Conservation (phyloP, 1,140 invertebrate genomes). For the Diuraphis noxia region DNA sequence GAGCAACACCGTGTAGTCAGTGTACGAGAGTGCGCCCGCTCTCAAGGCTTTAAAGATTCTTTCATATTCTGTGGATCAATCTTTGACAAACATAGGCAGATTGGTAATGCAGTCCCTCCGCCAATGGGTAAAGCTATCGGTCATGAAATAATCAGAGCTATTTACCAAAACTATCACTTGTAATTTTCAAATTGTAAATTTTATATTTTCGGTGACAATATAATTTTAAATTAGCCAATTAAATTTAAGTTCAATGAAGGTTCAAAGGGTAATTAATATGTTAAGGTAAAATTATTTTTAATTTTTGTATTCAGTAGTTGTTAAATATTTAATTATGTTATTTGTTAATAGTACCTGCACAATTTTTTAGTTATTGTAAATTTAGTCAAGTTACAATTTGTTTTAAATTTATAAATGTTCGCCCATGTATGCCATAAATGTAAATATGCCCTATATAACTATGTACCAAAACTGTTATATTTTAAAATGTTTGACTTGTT, state of each 20-base stretch:
- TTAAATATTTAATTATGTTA: too few relatives aligned
- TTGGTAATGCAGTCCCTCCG: constrained; percentile 87
- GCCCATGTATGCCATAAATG: too few relatives aligned
- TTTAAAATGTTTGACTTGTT: too few relatives aligned
- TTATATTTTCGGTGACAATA: background rate
- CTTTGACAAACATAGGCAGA: constrained; percentile 61
- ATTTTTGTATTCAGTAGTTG: too few relatives aligned
- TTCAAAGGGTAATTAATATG: background rate
- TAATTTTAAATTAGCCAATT: background rate
- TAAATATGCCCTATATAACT: too few relatives aligned
- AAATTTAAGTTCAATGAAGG: background rate
- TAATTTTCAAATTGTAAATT: background rate
- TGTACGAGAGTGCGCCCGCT: constrained; percentile 83
- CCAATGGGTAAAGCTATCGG: constrained; percentile 77
- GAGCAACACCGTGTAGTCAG: constrained; percentile 80
- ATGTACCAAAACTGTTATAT: too few relatives aligned
- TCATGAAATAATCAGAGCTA: constrained; percentile 69
- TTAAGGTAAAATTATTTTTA: too few relatives aligned
- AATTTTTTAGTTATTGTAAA: too few relatives aligned
- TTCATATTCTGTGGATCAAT: constrained; percentile 75
- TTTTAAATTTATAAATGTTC: too few relatives aligned
- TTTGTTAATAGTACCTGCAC: too few relatives aligned
- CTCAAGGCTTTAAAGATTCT: constrained; percentile 82
- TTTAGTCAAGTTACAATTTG: too few relatives aligned
- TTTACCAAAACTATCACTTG: background rate